Base-by-base conservation (phyloP, 2,113 vertebrate genomes). In the Hiodon tergisus region DNA sequence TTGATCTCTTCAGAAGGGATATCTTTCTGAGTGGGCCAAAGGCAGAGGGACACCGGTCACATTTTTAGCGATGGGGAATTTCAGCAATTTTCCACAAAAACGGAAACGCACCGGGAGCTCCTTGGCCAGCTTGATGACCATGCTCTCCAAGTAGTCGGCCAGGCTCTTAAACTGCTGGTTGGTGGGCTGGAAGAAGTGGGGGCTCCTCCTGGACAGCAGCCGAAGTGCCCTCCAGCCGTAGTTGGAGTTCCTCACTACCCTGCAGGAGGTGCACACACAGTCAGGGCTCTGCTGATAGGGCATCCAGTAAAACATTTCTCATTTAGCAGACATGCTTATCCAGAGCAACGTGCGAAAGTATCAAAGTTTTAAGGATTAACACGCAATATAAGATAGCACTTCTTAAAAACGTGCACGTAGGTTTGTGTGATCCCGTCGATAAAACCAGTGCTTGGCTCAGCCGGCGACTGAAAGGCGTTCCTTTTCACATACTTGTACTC, bases 1-100 rank as follows among this genome's bases (percentile, higher is more conserved):
- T 99, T 99, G 88, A 99, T 99, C 91, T 98, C 97, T 90, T 99
- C 97, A 78, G 97, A 98, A 4, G 97, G 97, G 84, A 98, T 92
- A 87, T 99, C 91, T 77, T 92, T 92, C 91, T 92, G 79, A 71
- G 76, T 5, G 58, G 16, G 68, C 1, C 8, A 14, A 31, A 71
- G 11, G 9, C 72, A 47, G 31, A 31, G 63, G 10, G 63, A 11
- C 10, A 46, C 9, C 17, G 62, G 17, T 47, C 7, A 46, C 31
- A 31, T 31, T 31, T 31, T 31, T 66, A 46, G 46, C 4, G 59
- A 10, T 48, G 31, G 8, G 8, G 16, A 11, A 4, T 8, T 7
- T 48, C 6, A 47, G 16, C n/a, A n/a, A n/a, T n/a, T n/a, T n/a
- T n/a, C n/a, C n/a, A n/a, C n/a, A n/a, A n/a, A 53, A n/a, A 48